Base-by-base conservation (phyloP, 1,140 invertebrate species). In the Lepidurus couesii region DNA sequence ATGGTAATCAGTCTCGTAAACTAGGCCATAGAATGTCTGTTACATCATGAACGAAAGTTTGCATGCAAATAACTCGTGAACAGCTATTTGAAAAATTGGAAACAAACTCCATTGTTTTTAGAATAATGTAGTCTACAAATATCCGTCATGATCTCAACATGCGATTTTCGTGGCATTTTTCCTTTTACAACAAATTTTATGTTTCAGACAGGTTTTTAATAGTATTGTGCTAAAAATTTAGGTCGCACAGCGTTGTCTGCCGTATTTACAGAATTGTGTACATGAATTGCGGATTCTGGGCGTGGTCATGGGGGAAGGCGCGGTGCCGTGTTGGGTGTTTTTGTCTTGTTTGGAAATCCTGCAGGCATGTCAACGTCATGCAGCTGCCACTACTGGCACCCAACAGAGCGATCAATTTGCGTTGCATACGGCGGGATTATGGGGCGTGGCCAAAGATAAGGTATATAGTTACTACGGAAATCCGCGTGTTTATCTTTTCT, bases 401-500 rank as follows among this genome's bases (percentile, higher is more conserved):
- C 45, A 75, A 74, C 43, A 77, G 47, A 44, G 45, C 24, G 73
- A 76, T 44, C 34, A 45, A 74, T 95, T 94, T 86, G 95, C 95
- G 11, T 87, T 93, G 44, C 92, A 95, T 83, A 96, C 95, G 75
- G 95, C 96, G 21, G 91, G 91, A 26, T 87, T 98, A 7, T 93
- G 96, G 92, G 94, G 95, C 81, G 92, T 96, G 85, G 94, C 95
- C 79, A 92, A 95, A 83, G 92, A 95, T 84, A 98, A 98, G 89
- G 93, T 95, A 84, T 77, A 74, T 81, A 74, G 13, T 45, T 75
- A 34, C 26, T 78, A 77, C 65, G 74, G 76, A 75, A 82, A n/a
- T 79, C 65, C 65, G 34, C 42, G 45, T 79, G 79, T 79, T 47
- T 73, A 78, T 76, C 42, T 75, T 78, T 45, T 11, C 76, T 34